These are phyloP conservation scores for Nipponacmea schrenckii DNA, from an alignment of 2,888 invertebrate genomes.

Conservation along the genomic window DNA sequence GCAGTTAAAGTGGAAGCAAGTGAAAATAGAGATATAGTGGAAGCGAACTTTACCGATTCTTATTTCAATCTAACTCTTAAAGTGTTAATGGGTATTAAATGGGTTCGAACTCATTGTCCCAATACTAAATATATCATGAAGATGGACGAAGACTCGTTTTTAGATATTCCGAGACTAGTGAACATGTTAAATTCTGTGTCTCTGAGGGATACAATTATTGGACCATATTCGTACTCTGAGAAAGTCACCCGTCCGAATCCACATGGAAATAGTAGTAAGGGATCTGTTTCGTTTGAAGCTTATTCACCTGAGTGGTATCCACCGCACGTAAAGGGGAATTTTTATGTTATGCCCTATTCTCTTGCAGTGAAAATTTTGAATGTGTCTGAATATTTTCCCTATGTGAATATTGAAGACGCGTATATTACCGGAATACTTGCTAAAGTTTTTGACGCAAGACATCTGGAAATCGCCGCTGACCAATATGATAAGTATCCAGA, in stretches of 20 bases:
- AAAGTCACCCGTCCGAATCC: background rate
- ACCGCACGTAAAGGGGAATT: conserved; percentile 1
- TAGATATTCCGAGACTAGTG: background rate
- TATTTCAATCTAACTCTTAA: conserved; percentile 11
- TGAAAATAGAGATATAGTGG: background rate
- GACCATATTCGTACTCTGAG: background rate
- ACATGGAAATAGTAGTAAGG: background rate
- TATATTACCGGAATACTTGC: conserved; percentile 9
- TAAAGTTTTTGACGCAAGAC: background rate
- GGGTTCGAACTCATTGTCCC: conserved; percentile 5
- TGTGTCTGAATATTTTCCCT: background rate
- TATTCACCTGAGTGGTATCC: background rate
- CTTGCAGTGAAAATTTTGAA: conserved; percentile 2
- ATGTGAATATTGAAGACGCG: conserved; percentile 7
- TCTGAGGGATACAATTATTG: background rate
- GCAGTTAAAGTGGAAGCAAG: background rate
- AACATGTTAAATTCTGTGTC: background rate
- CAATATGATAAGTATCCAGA: background rate
- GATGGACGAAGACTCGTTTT: conserved; percentile 12
- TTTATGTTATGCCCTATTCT: conserved; percentile 2
- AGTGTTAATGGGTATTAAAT: background rate
- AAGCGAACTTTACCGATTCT: conserved; percentile 9
- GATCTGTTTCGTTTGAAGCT: background rate
- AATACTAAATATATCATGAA: conserved; percentile 10
- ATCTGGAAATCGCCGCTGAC: background rate